Base-by-base conservation (phyloP, 2,888 invertebrate species). In the Brachypterus glaber region DNA sequence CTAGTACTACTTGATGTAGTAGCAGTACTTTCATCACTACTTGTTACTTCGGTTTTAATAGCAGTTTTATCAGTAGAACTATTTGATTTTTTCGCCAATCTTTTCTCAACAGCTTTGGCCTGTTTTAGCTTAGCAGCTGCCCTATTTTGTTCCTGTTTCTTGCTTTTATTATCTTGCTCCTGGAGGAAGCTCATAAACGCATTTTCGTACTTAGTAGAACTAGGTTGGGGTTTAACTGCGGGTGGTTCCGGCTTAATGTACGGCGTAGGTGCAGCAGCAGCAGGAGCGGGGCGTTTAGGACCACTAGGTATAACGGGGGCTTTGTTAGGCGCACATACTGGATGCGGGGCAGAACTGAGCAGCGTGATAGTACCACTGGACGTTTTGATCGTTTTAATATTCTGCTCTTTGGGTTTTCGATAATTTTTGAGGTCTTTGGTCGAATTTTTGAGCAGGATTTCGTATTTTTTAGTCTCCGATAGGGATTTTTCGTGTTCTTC, bases 401-500 rank as follows among this genome's bases (percentile, higher is more conserved):
- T 40, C 30, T 47, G 33, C 3, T 42, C 16, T 27, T 40, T 44
- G 7, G 45, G 43, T 32, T 45, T 43, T 14, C 51, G 30, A 40
- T 39, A 52, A 1, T 46, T 30, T 36, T 53, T 52, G 7, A 54
- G 38, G 9, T 45, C 29, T 5, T 29, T 29, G 39, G 29, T 37
- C 32, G 32, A 29, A 1, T 17, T 25, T 37, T 7, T 26, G 27
- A 21, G 39, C 7, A 15, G n/a, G 11, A 21, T 30, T 12, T 37
- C 14, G 11, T 21, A 39, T 17, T 33, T 31, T 21, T 3, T 16
- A 17, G 7, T 24, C 12, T 13, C 4, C 12, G 30, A 33, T 4
- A 51, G 39, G 4, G 48, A 48, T 37, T 53, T 53, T 46, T 61
- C 60, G 44, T 63, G 62, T 43, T 64, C 65, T 34, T 60, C 50